Evolutionary conservation across 2,113 vertebrate genomes (phyloP).

Genomic region (Centropristis striata): DNA sequence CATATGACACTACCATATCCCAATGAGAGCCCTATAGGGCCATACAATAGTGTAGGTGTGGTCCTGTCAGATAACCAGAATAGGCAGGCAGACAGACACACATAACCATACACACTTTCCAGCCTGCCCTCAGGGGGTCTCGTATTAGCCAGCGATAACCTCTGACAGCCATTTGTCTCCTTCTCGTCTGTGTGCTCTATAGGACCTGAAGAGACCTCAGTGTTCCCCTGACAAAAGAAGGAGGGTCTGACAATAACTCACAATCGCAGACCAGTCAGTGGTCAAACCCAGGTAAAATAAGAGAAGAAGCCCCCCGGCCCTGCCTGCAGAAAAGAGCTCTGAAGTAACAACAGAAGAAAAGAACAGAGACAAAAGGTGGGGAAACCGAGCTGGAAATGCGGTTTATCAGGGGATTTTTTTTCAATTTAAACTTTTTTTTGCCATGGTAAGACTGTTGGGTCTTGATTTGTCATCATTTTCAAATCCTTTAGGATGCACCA

Average conservation of each 20-base stretch:
- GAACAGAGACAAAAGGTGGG: not conserved
- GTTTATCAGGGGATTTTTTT: not conserved
- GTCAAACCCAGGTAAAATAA: constrained; percentile 41
- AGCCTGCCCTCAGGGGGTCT: constrained; percentile 43
- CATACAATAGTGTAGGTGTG: constrained; percentile 72
- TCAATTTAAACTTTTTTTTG: too few species aligned
- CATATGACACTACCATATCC: constrained; percentile 60
- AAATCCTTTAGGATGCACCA: too few species aligned
- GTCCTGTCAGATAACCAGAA: constrained; percentile 57
- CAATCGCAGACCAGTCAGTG: constrained; percentile 39
- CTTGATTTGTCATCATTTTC: too few species aligned
- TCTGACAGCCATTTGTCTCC: constrained; percentile 57
- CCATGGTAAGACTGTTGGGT: too few species aligned
- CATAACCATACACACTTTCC: constrained; percentile 49
- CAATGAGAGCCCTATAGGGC: constrained; percentile 53
- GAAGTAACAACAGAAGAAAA: not conserved
- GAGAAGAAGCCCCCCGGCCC: not conserved
- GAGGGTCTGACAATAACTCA: constrained; percentile 58
- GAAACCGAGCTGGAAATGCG: not conserved
- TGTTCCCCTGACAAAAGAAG: constrained; percentile 56
- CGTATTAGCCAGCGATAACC: constrained; percentile 47
- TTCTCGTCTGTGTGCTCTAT: constrained; percentile 39
- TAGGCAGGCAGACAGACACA: constrained; percentile 44
- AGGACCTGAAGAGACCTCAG: constrained; percentile 47
- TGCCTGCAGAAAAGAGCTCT: not conserved